Evolutionary conservation across 2,113 vertebrate species (phyloP).

Genomic region (Plecotus auritus): DNA sequence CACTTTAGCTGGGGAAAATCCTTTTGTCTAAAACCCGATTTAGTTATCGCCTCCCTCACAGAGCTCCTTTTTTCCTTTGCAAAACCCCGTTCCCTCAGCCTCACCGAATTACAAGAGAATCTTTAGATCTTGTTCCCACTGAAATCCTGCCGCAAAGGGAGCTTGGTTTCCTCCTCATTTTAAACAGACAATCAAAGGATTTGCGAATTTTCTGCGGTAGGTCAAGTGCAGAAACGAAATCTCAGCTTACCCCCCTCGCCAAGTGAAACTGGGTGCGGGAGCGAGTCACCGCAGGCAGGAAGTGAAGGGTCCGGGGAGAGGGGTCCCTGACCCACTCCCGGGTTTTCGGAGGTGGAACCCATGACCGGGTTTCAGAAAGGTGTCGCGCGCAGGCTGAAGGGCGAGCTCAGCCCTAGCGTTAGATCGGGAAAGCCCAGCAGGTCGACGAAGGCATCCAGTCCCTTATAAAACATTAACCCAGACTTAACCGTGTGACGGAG

Average conservation of each 20-base stretch:
- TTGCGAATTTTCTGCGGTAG: conserved; percentile 86
- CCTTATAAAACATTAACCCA: conserved; percentile 73
- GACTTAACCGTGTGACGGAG: background rate
- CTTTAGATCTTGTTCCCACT: conserved; percentile 85
- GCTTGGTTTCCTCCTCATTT: conserved; percentile 83
- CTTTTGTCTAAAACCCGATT: conserved; percentile 81
- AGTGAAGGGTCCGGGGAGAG: background rate
- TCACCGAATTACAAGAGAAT: conserved; percentile 82
- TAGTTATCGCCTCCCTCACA: conserved; percentile 78
- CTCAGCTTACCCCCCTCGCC: conserved; percentile 70
- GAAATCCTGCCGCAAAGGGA: conserved; percentile 82
- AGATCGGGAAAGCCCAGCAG: conserved; percentile 34
- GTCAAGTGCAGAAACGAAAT: conserved; percentile 86
- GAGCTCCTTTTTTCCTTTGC: conserved; percentile 82
- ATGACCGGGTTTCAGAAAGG: conserved; percentile 1
- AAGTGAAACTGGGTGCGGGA: conserved; percentile 68
- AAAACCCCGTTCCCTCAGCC: conserved; percentile 79
- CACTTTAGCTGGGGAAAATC: conserved; percentile 84
- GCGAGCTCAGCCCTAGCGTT: background rate
- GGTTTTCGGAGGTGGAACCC: background rate
- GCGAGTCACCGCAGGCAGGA: background rate
- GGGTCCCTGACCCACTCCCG: background rate
- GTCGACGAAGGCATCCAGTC: conserved; percentile 56
- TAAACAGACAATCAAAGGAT: conserved; percentile 84
- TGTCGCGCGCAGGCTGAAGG: conserved; percentile 10